Evolutionary conservation across 2,888 invertebrate species (phyloP).

Genomic region (Camptogramma bilineatum): DNA sequence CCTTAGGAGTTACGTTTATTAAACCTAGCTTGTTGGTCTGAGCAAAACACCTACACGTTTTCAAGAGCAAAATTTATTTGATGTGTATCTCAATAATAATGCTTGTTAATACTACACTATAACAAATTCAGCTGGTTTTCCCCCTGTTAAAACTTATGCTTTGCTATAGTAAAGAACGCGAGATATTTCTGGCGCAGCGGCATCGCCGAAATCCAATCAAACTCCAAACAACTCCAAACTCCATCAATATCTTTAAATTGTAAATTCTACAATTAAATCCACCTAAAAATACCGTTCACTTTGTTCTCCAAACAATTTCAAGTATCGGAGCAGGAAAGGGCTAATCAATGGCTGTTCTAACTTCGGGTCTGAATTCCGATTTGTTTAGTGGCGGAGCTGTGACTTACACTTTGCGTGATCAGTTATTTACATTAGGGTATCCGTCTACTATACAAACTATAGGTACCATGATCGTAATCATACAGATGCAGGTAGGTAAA

Average conservation of each 20-base stretch:
- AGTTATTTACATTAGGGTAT: background rate
- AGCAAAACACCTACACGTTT: background rate
- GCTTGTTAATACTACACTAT: too few relatives aligned
- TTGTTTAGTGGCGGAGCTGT: slow-evolving; percentile 2
- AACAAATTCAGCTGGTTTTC: background rate
- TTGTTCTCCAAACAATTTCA: slow-evolving; percentile 50
- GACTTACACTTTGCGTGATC: background rate
- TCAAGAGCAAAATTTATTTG: background rate
- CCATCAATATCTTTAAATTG: slow-evolving; percentile 39
- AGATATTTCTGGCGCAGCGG: background rate
- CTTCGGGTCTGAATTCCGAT: background rate
- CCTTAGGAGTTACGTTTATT: background rate
- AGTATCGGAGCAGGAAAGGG: slow-evolving; percentile 51
- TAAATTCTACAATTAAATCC: slow-evolving; percentile 35
- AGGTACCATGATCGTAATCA: background rate
- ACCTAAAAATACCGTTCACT: slow-evolving; percentile 44
- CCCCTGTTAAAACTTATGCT: background rate
- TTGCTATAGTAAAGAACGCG: background rate
- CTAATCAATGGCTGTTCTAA: slow-evolving; percentile 43
- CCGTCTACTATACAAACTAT: background rate
- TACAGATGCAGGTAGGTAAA: too few relatives aligned
- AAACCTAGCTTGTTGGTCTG: background rate
- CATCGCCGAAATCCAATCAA: slow-evolving; percentile 26
- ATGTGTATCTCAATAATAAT: too few relatives aligned
- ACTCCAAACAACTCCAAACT: slow-evolving; percentile 38